Evolutionary conservation across 23 tunicate species (phyloP), one percentile per base, ranked within the genome.

Genomic region (Trididemnum nubilum): DNA sequence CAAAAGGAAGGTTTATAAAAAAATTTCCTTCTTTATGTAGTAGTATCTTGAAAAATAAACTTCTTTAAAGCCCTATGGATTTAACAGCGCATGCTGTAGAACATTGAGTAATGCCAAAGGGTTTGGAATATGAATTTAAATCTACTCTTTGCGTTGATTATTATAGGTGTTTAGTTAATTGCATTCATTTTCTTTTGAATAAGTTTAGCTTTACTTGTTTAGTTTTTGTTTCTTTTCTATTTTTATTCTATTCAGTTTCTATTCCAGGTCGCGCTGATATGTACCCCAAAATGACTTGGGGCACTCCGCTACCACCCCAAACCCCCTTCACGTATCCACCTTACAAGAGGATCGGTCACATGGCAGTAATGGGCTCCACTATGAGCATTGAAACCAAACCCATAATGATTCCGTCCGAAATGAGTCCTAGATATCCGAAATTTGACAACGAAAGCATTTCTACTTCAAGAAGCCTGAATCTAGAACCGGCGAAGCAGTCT

Each of bases 291-390:
- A 91, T 91, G 97, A 85, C 90, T 37, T 91, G 90, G 90, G 97
- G 97, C 21, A 91, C 90, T 3, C 97, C 97, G 57, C 71, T 88
- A n/a, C 90, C 97, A 50, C 97, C 97, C 1, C 90, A 91, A 39
- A 91, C 97, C 65, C 97, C 97, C 24, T 91, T 91, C 50, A 91
- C 97, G 7, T 91, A 91, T 36, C 97, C 97, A 19, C 97, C 97
- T 2, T 91, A 85, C 84, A 91, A 91, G 34, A 75, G 74, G 40
- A 91, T 91, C 66, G 97, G 97, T 0, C 97, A 91, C 83, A 81
- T 91, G 87, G 90, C 97, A 5, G 97, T 91, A 19, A 85, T 91
- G 97, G 97, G 97, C 28, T 89, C 97, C 30, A 80, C 97, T 0
- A 91, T 91, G 97, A 58, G 78, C 58, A 91, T 91, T 72, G 97